A percentile compares a stretch with the other conserved stretches of the same genome.
Evolutionary conservation across 2,888 invertebrate genomes (phyloP).

Genomic region (Hypercompe scribonia): DNA sequence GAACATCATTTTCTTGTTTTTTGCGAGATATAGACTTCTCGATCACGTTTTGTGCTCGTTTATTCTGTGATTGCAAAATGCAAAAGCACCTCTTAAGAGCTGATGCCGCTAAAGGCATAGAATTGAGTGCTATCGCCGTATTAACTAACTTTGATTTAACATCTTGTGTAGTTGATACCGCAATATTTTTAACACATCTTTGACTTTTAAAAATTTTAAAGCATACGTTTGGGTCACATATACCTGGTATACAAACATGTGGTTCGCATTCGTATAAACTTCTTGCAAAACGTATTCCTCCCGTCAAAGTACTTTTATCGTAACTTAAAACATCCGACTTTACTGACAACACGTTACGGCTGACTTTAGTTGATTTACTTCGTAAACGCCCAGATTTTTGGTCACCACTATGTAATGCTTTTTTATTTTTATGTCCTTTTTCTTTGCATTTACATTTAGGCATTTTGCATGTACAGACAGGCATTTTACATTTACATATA

Average conservation of each 20-base stretch:
- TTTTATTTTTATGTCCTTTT: neutral
- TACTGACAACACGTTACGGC: neutral
- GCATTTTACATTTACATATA: constrained; percentile 6
- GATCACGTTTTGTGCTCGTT: neutral
- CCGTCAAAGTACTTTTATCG: constrained; percentile 3
- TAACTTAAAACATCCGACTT: constrained; percentile 1
- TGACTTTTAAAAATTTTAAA: constrained; percentile 9
- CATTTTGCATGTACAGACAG: neutral
- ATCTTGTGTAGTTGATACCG: neutral
- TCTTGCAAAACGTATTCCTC: neutral
- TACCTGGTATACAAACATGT: constrained; percentile 7
- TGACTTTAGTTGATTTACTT: constrained; percentile 11
- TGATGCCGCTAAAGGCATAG: neutral
- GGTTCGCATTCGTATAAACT: constrained; percentile 14
- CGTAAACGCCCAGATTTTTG: neutral
- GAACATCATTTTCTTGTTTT: neutral
- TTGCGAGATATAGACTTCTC: neutral
- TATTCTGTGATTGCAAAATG: constrained; percentile 10
- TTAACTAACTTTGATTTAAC: constrained; percentile 7
- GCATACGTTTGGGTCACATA: constrained; percentile 8
- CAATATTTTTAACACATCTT: neutral
- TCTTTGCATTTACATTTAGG: neutral
- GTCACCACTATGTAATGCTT: neutral
- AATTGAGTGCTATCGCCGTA: neutral
- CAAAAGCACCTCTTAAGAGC: constrained; percentile 13